Percentiles rank a stretch among this genome's conserved stretches.
Conservation (phyloP, 1,140 invertebrate genomes). For the Drosophila tsacasi region DNA sequence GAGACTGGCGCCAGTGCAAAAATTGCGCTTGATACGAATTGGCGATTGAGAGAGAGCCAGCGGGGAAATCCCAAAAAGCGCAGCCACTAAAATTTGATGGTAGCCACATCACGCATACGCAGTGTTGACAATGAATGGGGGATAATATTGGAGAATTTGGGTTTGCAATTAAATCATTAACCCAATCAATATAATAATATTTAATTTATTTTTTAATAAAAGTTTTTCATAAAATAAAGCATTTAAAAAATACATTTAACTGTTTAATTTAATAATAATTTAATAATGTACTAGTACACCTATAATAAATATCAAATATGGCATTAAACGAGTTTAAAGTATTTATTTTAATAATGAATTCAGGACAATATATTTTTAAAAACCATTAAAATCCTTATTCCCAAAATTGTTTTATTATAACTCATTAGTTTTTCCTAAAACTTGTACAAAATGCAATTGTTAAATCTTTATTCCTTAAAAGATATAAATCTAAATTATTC, state of each 20-base stretch:
- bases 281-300: too few species aligned
- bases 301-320: too few species aligned
- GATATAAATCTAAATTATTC: background rate
- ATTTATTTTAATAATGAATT: too few species aligned
- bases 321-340: too few species aligned
- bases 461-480: too few species aligned
- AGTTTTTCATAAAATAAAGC: too few species aligned
- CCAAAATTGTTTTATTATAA: too few species aligned
- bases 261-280: too few species aligned
- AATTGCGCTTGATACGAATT: conserved; percentile 46
- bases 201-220: background rate
- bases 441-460: too few species aligned
- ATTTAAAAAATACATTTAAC: background rate
- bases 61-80: conserved; percentile 14
- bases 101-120: conserved; percentile 53
- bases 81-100: conserved; percentile 32
- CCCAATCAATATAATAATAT: background rate
- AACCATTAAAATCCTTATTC: too few species aligned
- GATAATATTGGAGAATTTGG: background rate
- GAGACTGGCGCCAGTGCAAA: conserved; percentile 64
- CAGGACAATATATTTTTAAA: too few species aligned
- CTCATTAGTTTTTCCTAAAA: too few species aligned
- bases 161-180: background rate
- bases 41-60: conserved; percentile 23
- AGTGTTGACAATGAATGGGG: conserved; percentile 9